Conservation (phyloP, 2,888 invertebrate species). For the Dynastes hyllus region DNA sequence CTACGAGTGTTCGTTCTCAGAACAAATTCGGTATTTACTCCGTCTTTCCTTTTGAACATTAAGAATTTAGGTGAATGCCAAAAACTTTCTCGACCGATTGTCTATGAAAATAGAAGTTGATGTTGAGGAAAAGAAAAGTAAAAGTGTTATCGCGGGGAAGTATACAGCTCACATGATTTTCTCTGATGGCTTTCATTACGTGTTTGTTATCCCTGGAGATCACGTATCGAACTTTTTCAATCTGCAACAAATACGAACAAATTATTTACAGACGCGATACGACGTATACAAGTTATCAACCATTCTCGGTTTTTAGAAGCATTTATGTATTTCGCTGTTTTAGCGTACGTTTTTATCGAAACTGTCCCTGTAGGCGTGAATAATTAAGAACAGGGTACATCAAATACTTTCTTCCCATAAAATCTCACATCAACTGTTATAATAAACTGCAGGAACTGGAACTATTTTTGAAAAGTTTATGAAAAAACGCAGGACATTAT, state of each 20-base stretch:
- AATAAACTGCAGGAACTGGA: too few relatives aligned
- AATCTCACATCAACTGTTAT: too few relatives aligned
- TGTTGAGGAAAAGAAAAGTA: slow-evolving; percentile 32
- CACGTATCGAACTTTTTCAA: slow-evolving; percentile 57
- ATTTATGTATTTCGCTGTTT: too few relatives aligned
- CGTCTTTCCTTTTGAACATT: slow-evolving; percentile 11
- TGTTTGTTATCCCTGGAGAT: slow-evolving; percentile 49
- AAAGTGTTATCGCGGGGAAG: slow-evolving; percentile 14
- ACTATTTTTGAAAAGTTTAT: too few relatives aligned
- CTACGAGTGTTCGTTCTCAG: slow-evolving; percentile 16
- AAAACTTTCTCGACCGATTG: slow-evolving; percentile 38
- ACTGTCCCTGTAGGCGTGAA: too few relatives aligned
- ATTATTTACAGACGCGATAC: slow-evolving; percentile 57
- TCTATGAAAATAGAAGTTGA: neutral
- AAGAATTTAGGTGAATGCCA: slow-evolving; percentile 12
- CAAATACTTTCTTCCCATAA: too few relatives aligned
- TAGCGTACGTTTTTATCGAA: too few relatives aligned
- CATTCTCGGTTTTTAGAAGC: too few relatives aligned
- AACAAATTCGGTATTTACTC: slow-evolving; percentile 10
- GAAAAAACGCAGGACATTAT: too few relatives aligned
- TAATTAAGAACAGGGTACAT: too few relatives aligned
- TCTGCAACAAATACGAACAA: slow-evolving; percentile 58
- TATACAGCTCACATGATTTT: slow-evolving; percentile 27
- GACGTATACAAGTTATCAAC: slow-evolving; percentile 35
- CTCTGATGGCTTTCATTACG: slow-evolving; percentile 55